These are phyloP conservation scores for Nymphalis c-album DNA, from an alignment of 2,888 invertebrate species.

Conservation along the genomic window DNA sequence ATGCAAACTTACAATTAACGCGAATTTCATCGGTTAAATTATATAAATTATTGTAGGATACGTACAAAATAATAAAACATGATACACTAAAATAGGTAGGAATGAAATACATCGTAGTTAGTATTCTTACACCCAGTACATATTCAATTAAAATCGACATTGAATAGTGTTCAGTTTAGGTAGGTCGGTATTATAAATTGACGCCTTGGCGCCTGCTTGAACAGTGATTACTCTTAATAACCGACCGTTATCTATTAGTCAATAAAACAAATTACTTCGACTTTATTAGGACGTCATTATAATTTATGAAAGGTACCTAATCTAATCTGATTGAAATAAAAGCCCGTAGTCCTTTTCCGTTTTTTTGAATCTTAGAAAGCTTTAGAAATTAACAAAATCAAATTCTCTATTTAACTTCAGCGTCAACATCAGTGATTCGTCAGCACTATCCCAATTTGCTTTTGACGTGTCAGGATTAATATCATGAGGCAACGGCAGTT, in stretches of 20 bases:
- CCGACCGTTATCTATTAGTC: slow-evolving; percentile 40
- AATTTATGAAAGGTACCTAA: too few species aligned
- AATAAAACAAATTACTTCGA: slow-evolving; percentile 24
- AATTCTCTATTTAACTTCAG: slow-evolving; percentile 89
- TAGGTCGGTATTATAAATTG: slow-evolving; percentile 41
- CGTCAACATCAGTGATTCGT: slow-evolving; percentile 85
- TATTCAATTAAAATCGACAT: slow-evolving; percentile 42
- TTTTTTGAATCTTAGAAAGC: not conserved
- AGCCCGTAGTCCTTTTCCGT: not conserved
- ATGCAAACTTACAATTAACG: too few species aligned
- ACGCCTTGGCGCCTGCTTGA: slow-evolving; percentile 47
- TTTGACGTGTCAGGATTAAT: slow-evolving; percentile 90
- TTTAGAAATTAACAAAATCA: slow-evolving; percentile 91
- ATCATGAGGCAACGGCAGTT: slow-evolving; percentile 89
- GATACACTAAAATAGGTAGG: not conserved
- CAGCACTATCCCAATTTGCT: slow-evolving; percentile 88
- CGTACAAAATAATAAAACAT: not conserved
- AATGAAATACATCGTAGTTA: not conserved
- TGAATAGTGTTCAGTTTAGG: slow-evolving; percentile 39
- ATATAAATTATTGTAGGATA: not conserved
- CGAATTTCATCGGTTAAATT: too few species aligned
- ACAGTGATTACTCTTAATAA: slow-evolving; percentile 51
- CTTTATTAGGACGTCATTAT: not conserved
- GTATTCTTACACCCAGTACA: slow-evolving; percentile 9
- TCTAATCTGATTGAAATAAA: not conserved